phyloP scores from a whole-genome alignment of 2,888 invertebrate species.

The Lepetodrilus schrolli region DNA sequence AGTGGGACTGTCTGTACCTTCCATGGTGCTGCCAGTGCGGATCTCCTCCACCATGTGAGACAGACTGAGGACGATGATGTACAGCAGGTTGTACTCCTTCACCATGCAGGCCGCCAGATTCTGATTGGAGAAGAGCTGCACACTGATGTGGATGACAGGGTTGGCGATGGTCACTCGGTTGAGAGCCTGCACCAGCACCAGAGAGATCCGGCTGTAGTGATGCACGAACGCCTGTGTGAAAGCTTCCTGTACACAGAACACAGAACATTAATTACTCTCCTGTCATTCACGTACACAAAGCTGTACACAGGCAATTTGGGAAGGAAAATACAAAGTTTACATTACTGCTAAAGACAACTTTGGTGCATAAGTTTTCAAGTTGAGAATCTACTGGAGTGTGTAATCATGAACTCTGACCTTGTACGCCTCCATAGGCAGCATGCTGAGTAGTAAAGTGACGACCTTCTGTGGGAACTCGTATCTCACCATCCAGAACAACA shows the following conservation, averaged over 20 bases:
- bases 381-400: no score
- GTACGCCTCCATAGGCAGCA: slow-evolving; percentile 95
- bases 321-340: background rate
- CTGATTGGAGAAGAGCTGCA: slow-evolving; percentile 95
- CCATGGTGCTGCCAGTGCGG: slow-evolving; percentile 88
- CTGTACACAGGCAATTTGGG: background rate
- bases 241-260: no score
- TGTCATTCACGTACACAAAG: no score
- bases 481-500: slow-evolving; percentile 98
- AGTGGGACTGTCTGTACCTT: slow-evolving; percentile 84
- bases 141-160: slow-evolving; percentile 97
- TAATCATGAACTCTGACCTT: no score
- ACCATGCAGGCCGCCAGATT: slow-evolving; percentile 92
- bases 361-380: background rate
- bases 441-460: slow-evolving; percentile 93
- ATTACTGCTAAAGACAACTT: background rate
- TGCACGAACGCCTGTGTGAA: slow-evolving; percentile 94
- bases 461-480: slow-evolving; percentile 98
- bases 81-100: slow-evolving; percentile 89
- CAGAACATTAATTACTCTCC: no score
- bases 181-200: slow-evolving; percentile 80
- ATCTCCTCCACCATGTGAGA: slow-evolving; percentile 95
- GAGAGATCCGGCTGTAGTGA: slow-evolving; percentile 95
- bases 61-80: slow-evolving; percentile 93
- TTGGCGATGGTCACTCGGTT: slow-evolving; percentile 83